Evolutionary conservation across 2,797 vertebrate species (phyloP), one percentile per base, ranked within the genome.

Genomic region (Notolepis coatsorum): DNA sequence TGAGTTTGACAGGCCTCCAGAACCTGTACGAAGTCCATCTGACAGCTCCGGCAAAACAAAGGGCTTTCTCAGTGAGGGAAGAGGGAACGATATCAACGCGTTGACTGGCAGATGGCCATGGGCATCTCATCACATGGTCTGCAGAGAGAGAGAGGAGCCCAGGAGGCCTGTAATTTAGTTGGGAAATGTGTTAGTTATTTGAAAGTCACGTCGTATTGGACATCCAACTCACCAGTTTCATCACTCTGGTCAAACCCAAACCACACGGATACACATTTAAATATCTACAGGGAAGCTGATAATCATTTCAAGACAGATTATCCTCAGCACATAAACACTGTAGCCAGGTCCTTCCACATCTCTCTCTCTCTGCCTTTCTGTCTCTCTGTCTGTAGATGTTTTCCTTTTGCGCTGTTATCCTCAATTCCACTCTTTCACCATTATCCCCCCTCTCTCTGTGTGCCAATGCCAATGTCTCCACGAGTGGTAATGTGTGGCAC

Each of bases 1-100:
- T 49, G 21, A 42, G 45, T 72, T 71, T 75, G 69, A 84, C 65
- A 65, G 25, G 8, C 7, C 24, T 78, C 59, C 71, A 60, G 77
- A 68, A 73, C 50, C 59, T 73, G 61, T 37, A 58, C 65, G 52
- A 61, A 70, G 65, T 73, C 47, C 1, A 23, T 45, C n/a, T 71
- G 65, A 82, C 71, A 78, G 65, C 56, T 79, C 57, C 61, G 51
- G 68, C 37, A 79, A 79, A 84, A 79, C 62, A 78, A 75, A 59
- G 8, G 57, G 73, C 51, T 74, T 75, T 75, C 21, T 65, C 7
- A 61, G 58, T 75, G n/a, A n/a, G n/a, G 77, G 39, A 35, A 38
- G 48, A 60, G 45, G 55, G 28, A 66, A 68, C 55, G 67, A 56
- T 68, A 50, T 75, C 48, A 42, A 21, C 25, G 18, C 9, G n/a